phyloP scores from a whole-genome alignment of 2,113 vertebrate species.

The Coryphaenoides rupestris region DNA sequence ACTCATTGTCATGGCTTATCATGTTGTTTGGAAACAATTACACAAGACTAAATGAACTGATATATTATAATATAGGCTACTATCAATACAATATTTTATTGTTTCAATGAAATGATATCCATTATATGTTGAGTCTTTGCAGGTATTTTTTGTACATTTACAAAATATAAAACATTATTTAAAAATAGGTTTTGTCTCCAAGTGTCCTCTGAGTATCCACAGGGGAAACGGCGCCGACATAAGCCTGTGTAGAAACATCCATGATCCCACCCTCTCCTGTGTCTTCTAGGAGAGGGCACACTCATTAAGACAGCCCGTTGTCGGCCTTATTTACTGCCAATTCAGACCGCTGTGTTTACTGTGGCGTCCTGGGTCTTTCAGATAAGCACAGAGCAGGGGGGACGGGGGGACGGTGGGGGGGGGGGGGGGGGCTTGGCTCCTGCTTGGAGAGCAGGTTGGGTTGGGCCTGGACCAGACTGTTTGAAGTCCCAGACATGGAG shows the following conservation, averaged over 20 bases:
- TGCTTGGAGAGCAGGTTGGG: constrained; percentile 26
- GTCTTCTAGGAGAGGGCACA: constrained; percentile 29
- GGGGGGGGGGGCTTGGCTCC: constrained; percentile 14
- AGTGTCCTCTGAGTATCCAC: background rate
- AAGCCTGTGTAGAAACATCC: no score
- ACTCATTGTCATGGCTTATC: no score
- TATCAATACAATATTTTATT: no score
- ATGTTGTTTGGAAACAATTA: constrained; percentile 25
- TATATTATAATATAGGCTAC: no score
- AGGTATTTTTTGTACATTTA: no score
- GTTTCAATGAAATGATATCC: no score
- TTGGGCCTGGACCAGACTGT: constrained; percentile 32
- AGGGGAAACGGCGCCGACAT: background rate
- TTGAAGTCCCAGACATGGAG: constrained; percentile 50
- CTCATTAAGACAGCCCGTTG: constrained; percentile 31
- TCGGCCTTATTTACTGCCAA: constrained; percentile 45
- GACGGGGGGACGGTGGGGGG: constrained; percentile 1
- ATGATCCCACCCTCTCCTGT: background rate
- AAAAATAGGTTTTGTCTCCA: background rate
- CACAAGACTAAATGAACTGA: constrained; percentile 28
- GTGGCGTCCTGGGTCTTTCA: constrained; percentile 53
- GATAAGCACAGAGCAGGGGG: constrained; percentile 61
- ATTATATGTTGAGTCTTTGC: no score
- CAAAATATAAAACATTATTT: constrained; percentile 9
- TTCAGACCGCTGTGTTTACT: constrained; percentile 22